Base-by-base conservation (phyloP, 1,140 invertebrate species). In the Cryptotermes secundus region DNA sequence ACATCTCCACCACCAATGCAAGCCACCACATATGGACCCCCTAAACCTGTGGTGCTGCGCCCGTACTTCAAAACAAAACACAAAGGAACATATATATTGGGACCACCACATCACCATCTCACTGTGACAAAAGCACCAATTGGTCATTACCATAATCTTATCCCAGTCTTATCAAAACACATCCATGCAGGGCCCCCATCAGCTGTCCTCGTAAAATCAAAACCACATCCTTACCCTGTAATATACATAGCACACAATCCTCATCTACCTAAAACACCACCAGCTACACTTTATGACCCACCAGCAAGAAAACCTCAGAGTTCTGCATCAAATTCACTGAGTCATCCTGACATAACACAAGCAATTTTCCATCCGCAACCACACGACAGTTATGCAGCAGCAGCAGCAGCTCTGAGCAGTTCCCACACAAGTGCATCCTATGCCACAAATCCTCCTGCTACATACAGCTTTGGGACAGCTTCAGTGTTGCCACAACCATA, bases 1-100 rank as follows among this genome's bases (percentile, higher is more conserved):
- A 81, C 80, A 9, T 36, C 80, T 81, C 81, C 81, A 34, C 81
- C 81, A 59, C 81, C 81, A 26, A 16, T 82, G 81, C 42, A 53
- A 59, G 81, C 81, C 24, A 59, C 81, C 16, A 82, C 81, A 31
- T 82, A 82, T 31, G 81, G 81, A 31, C 81, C 81, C 26, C 38
- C 81, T 19, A 82, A 59, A 53, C 81, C 81, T 19, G 16, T 82
- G 7, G 59, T 72, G 7, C n/a, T 72, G 26, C 59, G 59, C 1
- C 59, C 59, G 1, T 72, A 72, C 31, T 72, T 72, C n/a, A 72
- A 26, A 31, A n/a, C 59, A 12, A 72, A 31, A n/a, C 59, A 72
- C 14, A 26, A 26, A 72, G 59, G 59, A 14, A 72, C n/a, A 72
- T 72, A 10, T 14, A 26, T 72, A n/a, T 31, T 72, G 59, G 59